Evolutionary conservation across 2,113 vertebrate genomes (phyloP).

Genomic region (Hemibagrus wyckioides): DNA sequence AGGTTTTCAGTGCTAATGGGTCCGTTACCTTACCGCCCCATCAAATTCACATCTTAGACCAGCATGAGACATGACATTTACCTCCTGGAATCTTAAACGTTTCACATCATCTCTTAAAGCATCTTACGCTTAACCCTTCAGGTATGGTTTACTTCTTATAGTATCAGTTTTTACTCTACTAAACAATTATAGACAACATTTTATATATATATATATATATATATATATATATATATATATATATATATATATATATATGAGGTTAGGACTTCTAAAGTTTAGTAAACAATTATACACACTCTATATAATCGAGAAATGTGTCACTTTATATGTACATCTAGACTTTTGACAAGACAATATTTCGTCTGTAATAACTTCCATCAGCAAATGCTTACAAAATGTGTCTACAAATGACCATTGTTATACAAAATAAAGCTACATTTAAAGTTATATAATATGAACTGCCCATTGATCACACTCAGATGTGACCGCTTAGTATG

Average conservation of each 20-base stretch:
- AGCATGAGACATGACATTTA: constrained; percentile 53
- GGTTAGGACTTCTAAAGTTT: constrained; percentile 46
- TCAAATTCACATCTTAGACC: constrained; percentile 62
- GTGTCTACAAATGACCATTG: constrained; percentile 49
- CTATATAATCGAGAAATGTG: constrained; percentile 43
- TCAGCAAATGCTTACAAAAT: constrained; percentile 46
- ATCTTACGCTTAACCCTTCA: constrained; percentile 39
- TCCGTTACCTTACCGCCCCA: constrained; percentile 47
- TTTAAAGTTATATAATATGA: constrained; percentile 45
- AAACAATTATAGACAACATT: constrained; percentile 37
- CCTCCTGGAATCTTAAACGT: constrained; percentile 15
- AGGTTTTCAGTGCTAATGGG: constrained; percentile 57
- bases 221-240: constrained; percentile 20
- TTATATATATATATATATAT: constrained; percentile 30
- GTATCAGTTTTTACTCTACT: constrained; percentile 31
- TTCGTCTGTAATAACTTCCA: constrained; percentile 28
- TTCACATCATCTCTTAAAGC: constrained; percentile 33
- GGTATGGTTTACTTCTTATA: constrained; percentile 33
- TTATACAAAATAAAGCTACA: constrained; percentile 56
- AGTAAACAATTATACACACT: constrained; percentile 57
- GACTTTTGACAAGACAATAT: constrained; percentile 48
- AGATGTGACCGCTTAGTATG: constrained; percentile 53
- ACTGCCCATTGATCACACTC: constrained; percentile 38
- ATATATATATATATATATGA: constrained; percentile 31
- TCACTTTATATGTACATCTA: constrained; percentile 60